Evolutionary conservation across 2,113 vertebrate genomes (phyloP).

Genomic region (Xyliphius kryptos): DNA sequence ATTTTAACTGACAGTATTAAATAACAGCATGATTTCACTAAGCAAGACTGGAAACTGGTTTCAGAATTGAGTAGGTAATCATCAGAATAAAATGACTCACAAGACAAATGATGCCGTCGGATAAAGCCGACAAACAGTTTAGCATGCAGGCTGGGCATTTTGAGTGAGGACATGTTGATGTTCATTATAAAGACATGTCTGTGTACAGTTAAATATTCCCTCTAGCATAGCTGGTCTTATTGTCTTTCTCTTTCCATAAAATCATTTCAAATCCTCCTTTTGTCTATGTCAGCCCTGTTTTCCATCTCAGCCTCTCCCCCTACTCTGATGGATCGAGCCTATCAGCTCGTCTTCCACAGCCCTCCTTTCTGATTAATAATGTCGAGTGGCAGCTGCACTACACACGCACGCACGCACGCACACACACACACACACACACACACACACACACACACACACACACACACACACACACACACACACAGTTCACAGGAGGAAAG

Average conservation of each 20-base stretch:
- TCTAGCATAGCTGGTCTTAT: conserved; percentile 4
- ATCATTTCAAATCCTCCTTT: not conserved
- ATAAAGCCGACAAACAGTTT: not conserved
- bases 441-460: conserved; percentile 13
- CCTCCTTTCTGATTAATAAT: conserved; percentile 69
- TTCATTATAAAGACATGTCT: conserved; percentile 24
- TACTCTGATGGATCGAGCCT: conserved; percentile 58
- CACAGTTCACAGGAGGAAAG: conserved; percentile 41
- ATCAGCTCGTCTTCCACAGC: conserved; percentile 64
- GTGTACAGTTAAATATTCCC: conserved; percentile 11
- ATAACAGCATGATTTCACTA: not conserved
- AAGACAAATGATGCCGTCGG: conserved; percentile 2
- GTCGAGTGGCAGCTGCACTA: conserved; percentile 53
- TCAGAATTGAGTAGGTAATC: not conserved
- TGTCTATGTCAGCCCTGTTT: not conserved
- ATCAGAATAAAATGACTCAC: conserved; percentile 2
- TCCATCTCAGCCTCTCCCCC: conserved; percentile 44
- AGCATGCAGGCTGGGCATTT: not conserved
- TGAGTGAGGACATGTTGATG: conserved; percentile 6
- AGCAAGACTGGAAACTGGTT: too few relatives aligned
- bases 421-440: conserved; percentile 17
- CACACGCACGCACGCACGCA: conserved; percentile 4
- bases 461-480: not conserved
- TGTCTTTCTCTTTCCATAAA: conserved; percentile 11
- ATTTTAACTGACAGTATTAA: conserved; percentile 6